Evolutionary conservation across 1,140 invertebrate genomes (phyloP).

Genomic region (Helicoverpa armigera): DNA sequence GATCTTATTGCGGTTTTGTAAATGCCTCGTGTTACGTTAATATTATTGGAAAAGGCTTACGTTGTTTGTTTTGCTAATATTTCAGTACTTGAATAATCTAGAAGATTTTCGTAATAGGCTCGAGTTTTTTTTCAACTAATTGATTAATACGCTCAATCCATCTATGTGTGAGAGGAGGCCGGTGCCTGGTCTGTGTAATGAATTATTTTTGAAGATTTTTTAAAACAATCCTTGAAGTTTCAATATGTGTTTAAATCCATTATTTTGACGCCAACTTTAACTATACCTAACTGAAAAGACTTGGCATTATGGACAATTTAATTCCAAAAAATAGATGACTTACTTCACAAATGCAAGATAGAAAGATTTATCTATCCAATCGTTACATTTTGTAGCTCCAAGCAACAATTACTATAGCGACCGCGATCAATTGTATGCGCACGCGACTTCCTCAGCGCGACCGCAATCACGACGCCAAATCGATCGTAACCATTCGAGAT

Average conservation of each 20-base stretch:
- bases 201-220: no score
- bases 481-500: conserved; percentile 56
- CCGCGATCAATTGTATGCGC: conserved; percentile 64
- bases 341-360: not conserved
- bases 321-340: no score
- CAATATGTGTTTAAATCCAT: no score
- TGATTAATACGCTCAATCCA: no score
- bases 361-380: not conserved
- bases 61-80: conserved; percentile 27
- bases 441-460: conserved; percentile 72
- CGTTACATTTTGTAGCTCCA: conserved; percentile 47
- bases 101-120: not conserved
- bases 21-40: conserved; percentile 48
- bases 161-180: no score
- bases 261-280: no score
- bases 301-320: no score
- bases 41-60: conserved; percentile 44
- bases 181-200: no score
- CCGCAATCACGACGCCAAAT: conserved; percentile 64
- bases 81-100: not conserved
- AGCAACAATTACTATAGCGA: conserved; percentile 56
- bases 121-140: no score
- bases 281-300: no score
- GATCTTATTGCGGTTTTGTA: conserved; percentile 72
- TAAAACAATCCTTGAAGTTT: no score